These are phyloP conservation scores for Stegophylla sp. DNA, from an alignment of 2,888 invertebrate species.

Conservation along the genomic window DNA sequence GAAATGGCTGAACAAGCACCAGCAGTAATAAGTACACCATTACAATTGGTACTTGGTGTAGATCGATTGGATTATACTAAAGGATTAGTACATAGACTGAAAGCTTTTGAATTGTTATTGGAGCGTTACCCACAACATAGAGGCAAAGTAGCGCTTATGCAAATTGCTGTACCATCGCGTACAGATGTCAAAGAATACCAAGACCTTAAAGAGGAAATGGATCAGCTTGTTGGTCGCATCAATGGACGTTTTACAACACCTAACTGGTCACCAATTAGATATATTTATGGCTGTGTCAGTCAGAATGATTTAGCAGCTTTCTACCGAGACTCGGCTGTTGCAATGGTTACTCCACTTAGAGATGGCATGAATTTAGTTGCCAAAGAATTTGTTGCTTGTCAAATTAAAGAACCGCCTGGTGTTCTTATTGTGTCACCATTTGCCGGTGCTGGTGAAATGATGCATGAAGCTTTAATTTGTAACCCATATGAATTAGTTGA, in stretches of 20 bases:
- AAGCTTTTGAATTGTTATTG: conserved; percentile 81
- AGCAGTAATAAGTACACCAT: conserved; percentile 70
- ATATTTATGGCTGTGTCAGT: conserved; percentile 86
- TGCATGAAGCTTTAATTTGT: conserved; percentile 89
- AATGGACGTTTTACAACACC: conserved; percentile 89
- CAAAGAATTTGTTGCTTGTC: conserved; percentile 91
- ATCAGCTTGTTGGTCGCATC: conserved; percentile 85
- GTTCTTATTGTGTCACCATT: conserved; percentile 89
- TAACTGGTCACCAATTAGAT: conserved; percentile 90
- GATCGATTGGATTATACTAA: conserved; percentile 91
- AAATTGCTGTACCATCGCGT: conserved; percentile 86
- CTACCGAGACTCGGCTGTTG: conserved; percentile 85
- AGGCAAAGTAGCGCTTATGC: conserved; percentile 79
- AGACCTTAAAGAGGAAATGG: conserved; percentile 88
- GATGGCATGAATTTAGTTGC: conserved; percentile 93
- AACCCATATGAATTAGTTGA: conserved; percentile 89
- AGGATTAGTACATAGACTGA: conserved; percentile 68
- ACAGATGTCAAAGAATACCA: conserved; percentile 90
- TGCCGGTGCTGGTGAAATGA: conserved; percentile 90
- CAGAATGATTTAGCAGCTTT: conserved; percentile 86
- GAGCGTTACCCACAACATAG: conserved; percentile 85
- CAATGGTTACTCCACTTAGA: conserved; percentile 83
- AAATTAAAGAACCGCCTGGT: conserved; percentile 84
- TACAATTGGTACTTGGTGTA: conserved; percentile 73
- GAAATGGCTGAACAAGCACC: conserved; percentile 76